These are phyloP conservation scores for Gymnocephalus cernua DNA, from an alignment of 2,113 vertebrate species.

Conservation along the genomic window DNA sequence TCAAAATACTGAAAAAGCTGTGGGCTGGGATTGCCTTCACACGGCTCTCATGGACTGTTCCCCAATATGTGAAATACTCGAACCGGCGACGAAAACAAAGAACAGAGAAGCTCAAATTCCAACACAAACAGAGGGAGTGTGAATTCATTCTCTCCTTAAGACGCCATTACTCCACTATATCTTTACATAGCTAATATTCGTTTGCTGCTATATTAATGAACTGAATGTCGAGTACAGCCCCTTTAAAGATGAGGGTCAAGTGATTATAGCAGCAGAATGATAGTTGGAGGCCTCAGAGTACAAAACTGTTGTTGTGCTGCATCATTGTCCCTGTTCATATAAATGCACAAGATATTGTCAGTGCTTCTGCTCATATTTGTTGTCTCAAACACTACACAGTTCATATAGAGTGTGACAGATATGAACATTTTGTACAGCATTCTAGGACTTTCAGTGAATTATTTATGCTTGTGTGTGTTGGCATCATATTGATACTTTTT, in stretches of 20 bases:
- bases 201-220: too few relatives aligned
- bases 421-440: conserved; percentile 65
- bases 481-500: conserved; percentile 49
- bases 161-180: too few relatives aligned
- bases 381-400: conserved; percentile 77
- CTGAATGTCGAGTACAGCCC: too few relatives aligned
- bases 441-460: conserved; percentile 63
- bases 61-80: too few relatives aligned
- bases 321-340: conserved; percentile 27
- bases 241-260: background rate
- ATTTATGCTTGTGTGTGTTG: conserved; percentile 66
- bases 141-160: too few relatives aligned
- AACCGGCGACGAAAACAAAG: too few relatives aligned
- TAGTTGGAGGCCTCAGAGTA: background rate
- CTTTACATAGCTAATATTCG: too few relatives aligned
- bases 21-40: too few relatives aligned
- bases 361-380: conserved; percentile 66
- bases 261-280: conserved; percentile 40
- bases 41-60: too few relatives aligned
- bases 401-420: conserved; percentile 19
- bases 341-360: conserved; percentile 12
- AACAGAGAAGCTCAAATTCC: too few relatives aligned
- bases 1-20: too few relatives aligned
- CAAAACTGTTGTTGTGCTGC: conserved; percentile 25
- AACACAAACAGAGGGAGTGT: too few relatives aligned